Percentiles rank a stretch among this genome's conserved stretches.
These are phyloP conservation scores for Seriola dumerili DNA, from an alignment of 2,113 vertebrate genomes.

Conservation along the genomic window DNA sequence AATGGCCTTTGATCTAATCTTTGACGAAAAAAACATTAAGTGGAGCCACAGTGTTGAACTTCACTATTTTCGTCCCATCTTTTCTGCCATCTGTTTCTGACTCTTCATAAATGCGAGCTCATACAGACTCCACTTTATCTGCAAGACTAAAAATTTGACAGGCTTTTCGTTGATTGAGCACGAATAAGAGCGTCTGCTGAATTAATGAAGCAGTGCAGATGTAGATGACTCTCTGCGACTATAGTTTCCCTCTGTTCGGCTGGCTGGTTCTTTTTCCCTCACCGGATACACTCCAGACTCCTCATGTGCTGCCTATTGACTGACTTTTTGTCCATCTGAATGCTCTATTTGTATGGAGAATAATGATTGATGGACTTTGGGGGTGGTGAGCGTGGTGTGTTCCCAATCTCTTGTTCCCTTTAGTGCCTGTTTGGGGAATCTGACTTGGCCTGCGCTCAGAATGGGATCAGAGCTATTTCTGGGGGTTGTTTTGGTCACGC, in stretches of 20 bases:
- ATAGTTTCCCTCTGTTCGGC: conserved; percentile 70
- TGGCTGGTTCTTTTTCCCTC: conserved; percentile 70
- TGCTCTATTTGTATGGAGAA: conserved; percentile 78
- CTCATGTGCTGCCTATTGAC: conserved; percentile 80
- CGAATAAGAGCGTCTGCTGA: conserved; percentile 68
- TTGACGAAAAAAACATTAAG: not conserved
- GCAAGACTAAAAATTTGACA: conserved; percentile 52
- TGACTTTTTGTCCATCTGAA: conserved; percentile 80
- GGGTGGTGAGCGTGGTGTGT: conserved; percentile 58
- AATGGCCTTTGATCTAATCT: conserved; percentile 35
- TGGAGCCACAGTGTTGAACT: conserved; percentile 9
- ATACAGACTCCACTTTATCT: conserved; percentile 52
- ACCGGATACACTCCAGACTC: conserved; percentile 82
- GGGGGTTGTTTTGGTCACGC: conserved; percentile 74
- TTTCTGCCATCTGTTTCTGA: conserved; percentile 26
- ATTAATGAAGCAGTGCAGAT: conserved; percentile 78
- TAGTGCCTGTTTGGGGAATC: conserved; percentile 66
- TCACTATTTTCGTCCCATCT: conserved; percentile 20
- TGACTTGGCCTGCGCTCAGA: conserved; percentile 69
- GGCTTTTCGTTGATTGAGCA: conserved; percentile 57
- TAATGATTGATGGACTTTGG: conserved; percentile 82
- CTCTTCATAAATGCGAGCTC: conserved; percentile 31
- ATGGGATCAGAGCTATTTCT: conserved; percentile 74
- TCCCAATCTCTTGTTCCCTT: conserved; percentile 70
- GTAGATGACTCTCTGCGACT: conserved; percentile 68